Evolutionary conservation across 1,140 invertebrate genomes (phyloP), one percentile per base, ranked within the genome.

Genomic region (Drosophila ohnishii): DNA sequence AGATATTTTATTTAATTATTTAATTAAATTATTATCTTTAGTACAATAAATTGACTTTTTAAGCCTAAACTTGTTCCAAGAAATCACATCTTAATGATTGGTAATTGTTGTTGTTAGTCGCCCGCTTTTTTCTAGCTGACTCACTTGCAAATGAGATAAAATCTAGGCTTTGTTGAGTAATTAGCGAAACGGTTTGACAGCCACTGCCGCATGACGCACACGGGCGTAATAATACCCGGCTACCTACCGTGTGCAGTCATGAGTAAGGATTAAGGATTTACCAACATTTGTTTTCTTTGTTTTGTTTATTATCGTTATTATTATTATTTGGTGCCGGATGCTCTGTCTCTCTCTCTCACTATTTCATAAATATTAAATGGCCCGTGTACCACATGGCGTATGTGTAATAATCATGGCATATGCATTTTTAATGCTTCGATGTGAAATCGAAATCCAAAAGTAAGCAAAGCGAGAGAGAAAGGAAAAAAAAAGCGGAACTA

Each of bases 301-400:
- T 48, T 60, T 61, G 40, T 28, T 58, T 40, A 19, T 5, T 47
- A 19, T 40, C 16, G n/a, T 34, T 48, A 48, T 30, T 48, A 48
- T 30, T 48, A 48, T 48, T n/a, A 39, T 50, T 32, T 32, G 8
- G 28, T 4, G 5, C 25, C 25, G 25, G 25, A 28, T 30, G 3
- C 28, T 11, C 8, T 6, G 2, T 16, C 16, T 10, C 11, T 19
- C 11, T 19, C 30, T 22, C 9, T 32, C 28, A 19, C 51, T 25
- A 9, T 70, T 80, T 88, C 66, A 87, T 86, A 74, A 86, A 86
- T 86, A 87, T 58, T 48, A 88, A 86, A 86, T 87, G 53, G 10
- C 22, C 32, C 39, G 39, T 44, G 76, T 56, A 47, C 55, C 67
- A 73, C 76, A 61, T 63, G 78, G 53, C 64, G 79, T 76, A 70